Evolutionary conservation across 2,888 invertebrate genomes (phyloP), one percentile per base, ranked within the genome.

Genomic region (Enchytraeus crypticus): DNA sequence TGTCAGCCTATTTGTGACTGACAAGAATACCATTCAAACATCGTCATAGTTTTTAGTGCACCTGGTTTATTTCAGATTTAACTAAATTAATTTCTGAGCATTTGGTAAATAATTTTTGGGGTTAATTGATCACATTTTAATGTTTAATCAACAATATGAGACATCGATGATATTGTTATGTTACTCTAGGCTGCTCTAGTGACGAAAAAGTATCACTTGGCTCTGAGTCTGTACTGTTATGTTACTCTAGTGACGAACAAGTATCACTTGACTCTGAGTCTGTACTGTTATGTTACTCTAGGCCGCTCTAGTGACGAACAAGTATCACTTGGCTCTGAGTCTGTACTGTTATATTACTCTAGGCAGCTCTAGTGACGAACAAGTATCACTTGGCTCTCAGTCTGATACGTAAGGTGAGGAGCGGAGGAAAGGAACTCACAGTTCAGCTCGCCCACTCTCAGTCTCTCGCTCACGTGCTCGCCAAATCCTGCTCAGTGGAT

Each of bases 321-420:
- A 80, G 63, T 77, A 77, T 59, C 77, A 80, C 62, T 72, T 81
- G 34, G 80, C 79, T 18, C 66, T 79, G 57, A 77, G 79, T 38
- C 69, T 82, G 27, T n/a, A n/a, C n/a, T n/a, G n/a, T n/a, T n/a
- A n/a, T n/a, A 21, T 23, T 51, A 38, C n/a, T 34, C 5, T 66
- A 79, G 76, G 79, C 81, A 59, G 80, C 82, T 1, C 63, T 82
- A 46, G 73, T 73, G 64, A 76, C 78, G 45, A 71, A 73, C 54
- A 77, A 80, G 63, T 77, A 77, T 59, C 77, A 80, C 62, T 72
- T 81, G 34, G 80, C 79, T 18, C 66, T 79, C 56, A 77, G 79
- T 38, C 69, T 82, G 27, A 70, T 81, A 49, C 71, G 76, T 43
- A 71, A 73, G 49, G 73, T 76, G 1, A 73, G 72, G 38, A 71